Evolutionary conservation across 2,797 vertebrate genomes (phyloP).

Genomic region (Molossus molossus): DNA sequence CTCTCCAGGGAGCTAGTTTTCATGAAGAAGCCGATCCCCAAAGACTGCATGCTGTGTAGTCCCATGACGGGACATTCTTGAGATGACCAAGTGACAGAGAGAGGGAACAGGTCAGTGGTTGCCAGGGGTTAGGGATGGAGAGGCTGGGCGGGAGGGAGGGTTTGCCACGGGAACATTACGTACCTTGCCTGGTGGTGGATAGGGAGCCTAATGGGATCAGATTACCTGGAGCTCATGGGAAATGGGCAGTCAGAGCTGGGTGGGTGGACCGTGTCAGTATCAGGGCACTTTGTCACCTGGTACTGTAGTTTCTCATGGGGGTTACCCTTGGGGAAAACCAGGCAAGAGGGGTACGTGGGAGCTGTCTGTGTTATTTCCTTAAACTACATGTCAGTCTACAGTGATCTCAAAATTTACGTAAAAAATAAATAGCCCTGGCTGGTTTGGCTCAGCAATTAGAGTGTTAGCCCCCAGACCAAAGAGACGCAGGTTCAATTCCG

Average conservation of each 20-base stretch:
- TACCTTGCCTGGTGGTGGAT: rapidly evolving
- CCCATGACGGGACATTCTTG: not conserved
- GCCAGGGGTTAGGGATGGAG: not conserved
- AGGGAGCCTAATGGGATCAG: rapidly evolving
- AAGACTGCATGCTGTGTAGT: rapidly evolving
- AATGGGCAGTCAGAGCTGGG: too few species aligned
- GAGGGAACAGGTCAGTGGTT: not conserved
- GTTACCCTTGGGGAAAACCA: not conserved
- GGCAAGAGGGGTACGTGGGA: rapidly evolving
- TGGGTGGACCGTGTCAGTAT: rapidly evolving
- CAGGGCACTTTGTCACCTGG: not conserved
- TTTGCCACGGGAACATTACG: not conserved
- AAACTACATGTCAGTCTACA: not conserved
- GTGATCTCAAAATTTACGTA: not conserved
- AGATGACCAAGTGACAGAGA: not conserved
- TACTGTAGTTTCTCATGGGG: too few species aligned
- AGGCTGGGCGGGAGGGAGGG: not conserved
- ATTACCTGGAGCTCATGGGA: too few species aligned
- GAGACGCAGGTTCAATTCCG: too few species aligned
- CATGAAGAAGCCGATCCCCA: not conserved
- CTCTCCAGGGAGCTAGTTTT: rapidly evolving
- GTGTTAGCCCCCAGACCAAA: too few species aligned
- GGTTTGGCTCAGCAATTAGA: too few species aligned
- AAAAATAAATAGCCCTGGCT: not conserved
- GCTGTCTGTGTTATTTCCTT: not conserved